Evolutionary conservation across 2,797 vertebrate genomes (phyloP).

Genomic region (Alfaro cultratus): DNA sequence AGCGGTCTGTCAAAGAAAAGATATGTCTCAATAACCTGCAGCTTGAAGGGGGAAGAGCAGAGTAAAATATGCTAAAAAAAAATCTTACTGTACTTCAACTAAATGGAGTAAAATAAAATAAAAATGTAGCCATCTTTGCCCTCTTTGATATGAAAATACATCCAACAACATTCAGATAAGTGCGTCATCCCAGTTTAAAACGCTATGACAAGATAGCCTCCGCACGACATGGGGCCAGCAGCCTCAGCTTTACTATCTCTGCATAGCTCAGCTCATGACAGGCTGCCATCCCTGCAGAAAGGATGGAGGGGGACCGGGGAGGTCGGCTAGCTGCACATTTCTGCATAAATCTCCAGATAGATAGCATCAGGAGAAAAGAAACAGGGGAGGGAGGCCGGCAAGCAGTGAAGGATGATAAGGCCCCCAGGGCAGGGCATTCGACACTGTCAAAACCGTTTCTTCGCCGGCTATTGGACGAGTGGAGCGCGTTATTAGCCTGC

Average conservation of each 20-base stretch:
- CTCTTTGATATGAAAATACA: constrained; percentile 28
- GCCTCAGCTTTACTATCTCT: constrained; percentile 71
- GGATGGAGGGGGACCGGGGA: constrained; percentile 75
- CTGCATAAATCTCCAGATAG: constrained; percentile 80
- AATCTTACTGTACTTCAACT: constrained; percentile 7
- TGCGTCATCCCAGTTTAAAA: constrained; percentile 62
- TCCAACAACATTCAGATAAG: constrained; percentile 49
- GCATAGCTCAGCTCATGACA: constrained; percentile 78
- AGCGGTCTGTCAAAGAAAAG: constrained; percentile 66
- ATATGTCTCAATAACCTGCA: constrained; percentile 70
- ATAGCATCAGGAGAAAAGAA: constrained; percentile 77
- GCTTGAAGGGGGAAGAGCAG: constrained; percentile 23
- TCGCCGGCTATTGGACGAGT: constrained; percentile 75
- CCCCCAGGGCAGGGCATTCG: constrained; percentile 75
- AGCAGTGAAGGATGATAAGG: constrained; percentile 77
- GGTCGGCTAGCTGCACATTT: constrained; percentile 76
- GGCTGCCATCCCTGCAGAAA: constrained; percentile 73
- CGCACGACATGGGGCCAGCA: constrained; percentile 71
- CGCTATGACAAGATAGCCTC: constrained; percentile 68
- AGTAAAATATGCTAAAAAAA: constrained; percentile 38
- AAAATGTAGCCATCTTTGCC: not conserved
- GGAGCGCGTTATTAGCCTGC: constrained; percentile 74
- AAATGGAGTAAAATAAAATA: constrained; percentile 2
- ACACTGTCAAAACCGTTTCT: constrained; percentile 80
- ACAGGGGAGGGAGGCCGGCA: constrained; percentile 68